phyloP scores from a whole-genome alignment of 2,888 invertebrate genomes.

The Lutraria lutraria region DNA sequence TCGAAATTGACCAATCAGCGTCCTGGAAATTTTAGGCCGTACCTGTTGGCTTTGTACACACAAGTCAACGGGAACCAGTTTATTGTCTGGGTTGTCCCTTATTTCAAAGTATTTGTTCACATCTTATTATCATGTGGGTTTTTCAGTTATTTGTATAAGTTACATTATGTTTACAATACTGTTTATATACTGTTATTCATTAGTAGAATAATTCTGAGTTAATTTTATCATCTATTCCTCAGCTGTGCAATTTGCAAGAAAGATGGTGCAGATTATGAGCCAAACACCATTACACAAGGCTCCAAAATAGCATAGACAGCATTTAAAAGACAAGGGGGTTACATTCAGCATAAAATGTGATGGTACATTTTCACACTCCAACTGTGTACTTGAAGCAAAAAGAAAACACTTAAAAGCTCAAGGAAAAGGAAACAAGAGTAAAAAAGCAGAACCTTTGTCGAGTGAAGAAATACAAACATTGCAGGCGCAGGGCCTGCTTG shows the following conservation, averaged over 20 bases:
- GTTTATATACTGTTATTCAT: too few species aligned
- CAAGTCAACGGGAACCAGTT: too few species aligned
- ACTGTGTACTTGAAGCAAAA: constrained; percentile 13
- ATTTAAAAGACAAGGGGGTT: neutral
- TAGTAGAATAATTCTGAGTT: too few species aligned
- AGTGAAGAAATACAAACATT: neutral
- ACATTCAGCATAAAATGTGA: constrained; percentile 6
- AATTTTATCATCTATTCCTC: too few species aligned
- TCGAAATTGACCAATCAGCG: too few species aligned
- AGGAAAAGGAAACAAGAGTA: neutral
- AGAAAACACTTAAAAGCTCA: constrained; percentile 2
- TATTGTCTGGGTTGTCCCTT: too few species aligned
- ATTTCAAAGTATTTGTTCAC: too few species aligned
- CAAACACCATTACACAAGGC: neutral
- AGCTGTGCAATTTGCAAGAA: neutral
- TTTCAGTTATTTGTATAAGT: neutral
- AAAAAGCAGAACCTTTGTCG: too few species aligned
- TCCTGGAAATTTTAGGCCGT: too few species aligned
- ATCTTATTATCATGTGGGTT: too few species aligned
- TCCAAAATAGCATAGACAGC: constrained; percentile 3
- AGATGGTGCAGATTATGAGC: neutral
- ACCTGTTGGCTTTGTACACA: too few species aligned
- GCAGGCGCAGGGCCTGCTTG: neutral
- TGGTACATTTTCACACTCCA: constrained; percentile 6
- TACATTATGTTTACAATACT: too few species aligned